phyloP scores from a whole-genome alignment of 2,888 invertebrate genomes.

The Phyllotreta striolata region DNA sequence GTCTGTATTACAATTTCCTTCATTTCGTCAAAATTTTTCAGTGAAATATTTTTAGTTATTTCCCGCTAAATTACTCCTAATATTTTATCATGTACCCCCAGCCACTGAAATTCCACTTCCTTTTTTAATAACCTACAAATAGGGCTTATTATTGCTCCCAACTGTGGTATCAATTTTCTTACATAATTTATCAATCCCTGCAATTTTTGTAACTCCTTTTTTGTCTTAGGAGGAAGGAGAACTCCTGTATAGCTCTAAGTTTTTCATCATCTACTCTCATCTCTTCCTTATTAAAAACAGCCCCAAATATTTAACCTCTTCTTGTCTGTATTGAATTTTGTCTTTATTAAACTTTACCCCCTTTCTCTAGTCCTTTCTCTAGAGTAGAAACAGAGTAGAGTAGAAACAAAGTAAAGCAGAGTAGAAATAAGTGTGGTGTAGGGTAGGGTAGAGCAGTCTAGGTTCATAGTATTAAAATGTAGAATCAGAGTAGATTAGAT shows the following conservation, averaged over 20 bases:
- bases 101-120: neutral
- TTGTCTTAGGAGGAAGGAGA: neutral
- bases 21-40: neutral
- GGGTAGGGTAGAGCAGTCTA: too few relatives aligned
- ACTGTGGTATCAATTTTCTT: slow-evolving; percentile 34
- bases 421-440: too few relatives aligned
- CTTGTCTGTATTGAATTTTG: slow-evolving; percentile 8
- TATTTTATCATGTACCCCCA: neutral
- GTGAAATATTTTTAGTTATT: neutral
- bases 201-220: slow-evolving; percentile 34
- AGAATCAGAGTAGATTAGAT: too few relatives aligned
- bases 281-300: slow-evolving; percentile 10
- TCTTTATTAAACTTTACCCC: slow-evolving; percentile 16
- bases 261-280: slow-evolving; percentile 16
- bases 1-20: neutral
- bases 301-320: slow-evolving; percentile 6
- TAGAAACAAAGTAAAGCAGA: too few relatives aligned
- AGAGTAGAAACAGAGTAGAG: too few relatives aligned
- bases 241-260: neutral
- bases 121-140: slow-evolving; percentile 29
- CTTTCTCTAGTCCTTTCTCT: too few relatives aligned
- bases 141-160: slow-evolving; percentile 24
- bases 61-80: neutral
- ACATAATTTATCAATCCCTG: slow-evolving; percentile 38
- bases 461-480: too few relatives aligned